Base-by-base conservation (phyloP, 2,888 invertebrate genomes). In the Drosophila stalkeri region DNA sequence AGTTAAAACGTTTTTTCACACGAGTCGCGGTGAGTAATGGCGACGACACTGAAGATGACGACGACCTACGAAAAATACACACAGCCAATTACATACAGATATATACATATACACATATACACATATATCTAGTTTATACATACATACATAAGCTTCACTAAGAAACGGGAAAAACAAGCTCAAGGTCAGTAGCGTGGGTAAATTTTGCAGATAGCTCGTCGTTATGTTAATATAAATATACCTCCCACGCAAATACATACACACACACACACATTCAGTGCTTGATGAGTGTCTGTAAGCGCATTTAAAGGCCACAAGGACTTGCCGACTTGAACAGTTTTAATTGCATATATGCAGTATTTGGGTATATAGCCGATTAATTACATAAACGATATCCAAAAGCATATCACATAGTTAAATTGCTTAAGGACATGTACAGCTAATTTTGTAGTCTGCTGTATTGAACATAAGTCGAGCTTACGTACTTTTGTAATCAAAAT, bases 141-240 rank as follows among this genome's bases (percentile, higher is more conserved):
- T 44, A 23, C 39, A 59, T 55, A 63, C 56, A 56, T 33, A 66
- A 71, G 75, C 72, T 80, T 63, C 47, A 65, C 67, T 69, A 56
- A 82, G 59, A 89, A 86, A 89, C 75, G 76, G 81, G 74, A 72
- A 86, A 88, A 88, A 88, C 81, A 80, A 84, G 76, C 88, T 79
- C 87, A 87, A 87, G 87, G 87, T 87, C 90, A 87, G 72, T 77
- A 82, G 75, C 87, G 90, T 89, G 87, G 81, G 85, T 82, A 90
- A 83, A 71, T 39, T 64, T 72, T 33, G 35, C 65, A 66, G 56
- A 20, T 43, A 55, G 47, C 11, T 43, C 7, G 51, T 70, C 63
- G 62, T 64, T 57, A 61, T 67, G 57, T 81, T 43, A 62, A 55
- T 46, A 20, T 14, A 55, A 16, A 44, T 7, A 37, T 31, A 54